Percentiles rank a stretch among this genome's conserved stretches.
Evolutionary conservation across 2,797 vertebrate species (phyloP).

Genomic region (Notoglanidium macrostoma): DNA sequence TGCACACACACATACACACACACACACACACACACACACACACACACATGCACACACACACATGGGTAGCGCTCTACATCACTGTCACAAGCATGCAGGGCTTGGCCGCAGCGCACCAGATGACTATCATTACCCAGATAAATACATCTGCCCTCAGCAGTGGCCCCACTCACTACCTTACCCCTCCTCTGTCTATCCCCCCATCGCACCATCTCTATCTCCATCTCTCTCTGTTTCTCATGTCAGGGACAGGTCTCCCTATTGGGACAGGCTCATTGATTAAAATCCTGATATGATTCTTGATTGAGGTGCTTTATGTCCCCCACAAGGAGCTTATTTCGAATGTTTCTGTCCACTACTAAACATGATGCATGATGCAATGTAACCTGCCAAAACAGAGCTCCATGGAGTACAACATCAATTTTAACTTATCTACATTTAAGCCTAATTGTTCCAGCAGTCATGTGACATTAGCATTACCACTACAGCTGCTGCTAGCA

Average conservation of each 20-base stretch:
- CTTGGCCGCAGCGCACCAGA: conserved; percentile 60
- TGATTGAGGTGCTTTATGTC: conserved; percentile 73
- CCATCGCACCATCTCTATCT: conserved; percentile 55
- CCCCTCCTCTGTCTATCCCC: conserved; percentile 43
- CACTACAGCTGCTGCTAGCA: conserved; percentile 29
- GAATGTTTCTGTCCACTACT: conserved; percentile 65
- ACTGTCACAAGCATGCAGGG: conserved; percentile 64
- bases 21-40: conserved; percentile 46
- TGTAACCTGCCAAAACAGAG: conserved; percentile 47
- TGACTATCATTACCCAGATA: conserved; percentile 76
- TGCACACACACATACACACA: conserved; percentile 41
- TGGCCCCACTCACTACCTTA: conserved; percentile 58
- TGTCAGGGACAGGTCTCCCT: conserved; percentile 67
- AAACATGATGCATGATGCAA: conserved; percentile 63
- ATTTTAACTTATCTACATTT: conserved; percentile 11
- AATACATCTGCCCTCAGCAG: conserved; percentile 75
- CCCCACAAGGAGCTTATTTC: conserved; percentile 69
- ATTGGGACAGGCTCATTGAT: conserved; percentile 77
- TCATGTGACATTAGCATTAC: conserved; percentile 31
- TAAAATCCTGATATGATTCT: conserved; percentile 71
- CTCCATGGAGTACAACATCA: conserved; percentile 10
- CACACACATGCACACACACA: conserved; percentile 44
- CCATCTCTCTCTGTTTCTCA: conserved; percentile 55
- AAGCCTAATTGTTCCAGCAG: conserved; percentile 31
- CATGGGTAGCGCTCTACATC: conserved; percentile 59